Base-by-base conservation (phyloP, 2,888 invertebrate species). In the Timema cristinae region DNA sequence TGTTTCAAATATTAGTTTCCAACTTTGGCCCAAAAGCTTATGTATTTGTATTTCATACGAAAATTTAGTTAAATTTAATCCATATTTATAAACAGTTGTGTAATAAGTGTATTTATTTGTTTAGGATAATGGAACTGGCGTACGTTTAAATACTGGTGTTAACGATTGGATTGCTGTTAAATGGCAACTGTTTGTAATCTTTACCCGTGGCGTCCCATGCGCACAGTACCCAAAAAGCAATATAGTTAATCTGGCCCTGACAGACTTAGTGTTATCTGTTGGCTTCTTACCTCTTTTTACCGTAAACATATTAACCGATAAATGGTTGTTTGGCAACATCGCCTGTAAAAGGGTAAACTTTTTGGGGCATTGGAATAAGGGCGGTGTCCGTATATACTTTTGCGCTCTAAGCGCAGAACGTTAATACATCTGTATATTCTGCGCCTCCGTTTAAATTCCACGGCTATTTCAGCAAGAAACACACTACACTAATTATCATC, bases 381-480 rank as follows among this genome's bases (percentile, higher is more conserved):
- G 63, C 63, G 63, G 63, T 63, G 63, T 63, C 63, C 5, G 63
- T 63, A 48, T 63, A 47, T 48, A 63, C 63, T 63, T 32, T 13
- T 16, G 47, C 11, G 63, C 63, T 7, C n/a, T 63, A 13, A 63
- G 63, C 9, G 63, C 63, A 5, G 63, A 63, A 11, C 63, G 63
- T 7, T 63, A 63, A 63, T 13, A 63, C 63, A n/a, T 48, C 9
- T 9, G 47, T 6, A 63, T 48, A 47, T 63, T 13, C 47, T 63
- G 63, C 47, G 10, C 47, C 9, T 32, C 11, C 47, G 47, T 48
- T 63, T 32, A 6, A 47, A 47, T 47, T 32, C 47, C 9, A 32
- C 32, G 4, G 32, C 32, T 32, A 32, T 32, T 4, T 32, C 32
- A 32, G 4, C 32, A 32, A 32, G 32, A 32, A 32, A 32, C 47